Conservation (phyloP, 2,113 vertebrate genomes). For the Oncorhynchus gorbuscha region DNA sequence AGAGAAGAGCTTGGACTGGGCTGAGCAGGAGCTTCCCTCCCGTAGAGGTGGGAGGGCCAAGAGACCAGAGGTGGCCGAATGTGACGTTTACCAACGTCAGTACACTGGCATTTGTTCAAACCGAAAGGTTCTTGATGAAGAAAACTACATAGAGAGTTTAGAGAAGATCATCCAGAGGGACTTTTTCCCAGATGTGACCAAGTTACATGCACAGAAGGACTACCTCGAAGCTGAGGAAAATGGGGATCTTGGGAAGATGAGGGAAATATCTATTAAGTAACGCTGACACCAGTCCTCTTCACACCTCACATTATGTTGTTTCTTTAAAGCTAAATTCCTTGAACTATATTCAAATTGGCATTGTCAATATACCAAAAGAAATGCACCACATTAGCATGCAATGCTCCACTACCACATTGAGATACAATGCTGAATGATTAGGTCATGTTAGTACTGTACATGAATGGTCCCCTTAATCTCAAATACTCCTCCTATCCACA, state of each 20-base stretch:
- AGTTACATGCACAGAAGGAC: conserved; percentile 90
- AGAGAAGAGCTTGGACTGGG: too few relatives aligned
- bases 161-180: conserved; percentile 94
- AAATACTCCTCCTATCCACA: neutral
- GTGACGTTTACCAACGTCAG: too few relatives aligned
- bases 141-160: too few relatives aligned
- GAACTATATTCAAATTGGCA: conserved; percentile 43
- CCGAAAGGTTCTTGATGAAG: too few relatives aligned
- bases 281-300: neutral
- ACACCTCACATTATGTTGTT: neutral
- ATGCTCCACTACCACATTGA: neutral
- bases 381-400: neutral
- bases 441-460: neutral
- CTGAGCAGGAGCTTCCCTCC: too few relatives aligned
- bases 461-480: neutral
- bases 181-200: conserved; percentile 95
- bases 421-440: conserved; percentile 7
- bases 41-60: too few relatives aligned
- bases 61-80: too few relatives aligned
- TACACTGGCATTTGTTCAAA: too few relatives aligned
- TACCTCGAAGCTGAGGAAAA: conserved; percentile 94
- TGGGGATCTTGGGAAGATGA: conserved; percentile 92
- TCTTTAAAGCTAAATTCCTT: neutral
- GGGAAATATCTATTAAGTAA: conserved; percentile 95
- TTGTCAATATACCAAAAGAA: neutral